Conservation (phyloP, 2,888 invertebrate genomes). For the Cheiracanthium punctorium region DNA sequence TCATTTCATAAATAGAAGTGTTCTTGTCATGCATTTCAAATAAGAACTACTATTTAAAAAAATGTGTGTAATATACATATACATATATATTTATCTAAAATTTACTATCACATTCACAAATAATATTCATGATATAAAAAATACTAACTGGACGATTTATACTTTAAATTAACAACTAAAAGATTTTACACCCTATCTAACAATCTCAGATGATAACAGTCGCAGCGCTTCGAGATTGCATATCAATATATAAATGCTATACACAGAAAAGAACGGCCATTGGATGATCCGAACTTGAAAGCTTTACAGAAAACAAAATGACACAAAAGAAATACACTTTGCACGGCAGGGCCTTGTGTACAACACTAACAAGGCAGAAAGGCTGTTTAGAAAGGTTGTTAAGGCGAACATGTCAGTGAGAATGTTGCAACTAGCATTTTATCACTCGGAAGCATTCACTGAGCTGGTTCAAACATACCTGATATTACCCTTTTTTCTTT, state of each 20-base stretch:
- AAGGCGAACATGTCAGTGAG: slow-evolving; percentile 42
- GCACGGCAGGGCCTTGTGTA: slow-evolving; percentile 28
- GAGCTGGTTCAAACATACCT: not conserved
- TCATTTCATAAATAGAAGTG: too few relatives aligned
- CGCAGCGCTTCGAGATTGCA: slow-evolving; percentile 62
- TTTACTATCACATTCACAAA: slow-evolving; percentile 2
- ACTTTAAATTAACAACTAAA: slow-evolving; percentile 13
- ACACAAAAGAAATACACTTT: slow-evolving; percentile 12
- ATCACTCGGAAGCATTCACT: slow-evolving; percentile 12
- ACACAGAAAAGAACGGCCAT: slow-evolving; percentile 52
- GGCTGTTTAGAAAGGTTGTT: slow-evolving; percentile 28
- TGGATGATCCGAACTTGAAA: slow-evolving; percentile 37
- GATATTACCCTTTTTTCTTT: not conserved
- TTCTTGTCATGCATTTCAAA: not conserved
- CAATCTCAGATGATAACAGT: slow-evolving; percentile 36
- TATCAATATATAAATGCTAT: slow-evolving; percentile 47
- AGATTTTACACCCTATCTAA: not conserved
- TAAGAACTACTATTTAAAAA: not conserved
- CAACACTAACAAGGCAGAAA: slow-evolving; percentile 27
- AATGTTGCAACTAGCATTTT: slow-evolving; percentile 1
- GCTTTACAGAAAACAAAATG: slow-evolving; percentile 14
- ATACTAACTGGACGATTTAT: slow-evolving; percentile 8
- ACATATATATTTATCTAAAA: not conserved
- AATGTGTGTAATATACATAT: not conserved
- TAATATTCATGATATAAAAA: not conserved